Base-by-base conservation (phyloP, 2,113 vertebrate genomes). In the Anthoscopus minutus region DNA sequence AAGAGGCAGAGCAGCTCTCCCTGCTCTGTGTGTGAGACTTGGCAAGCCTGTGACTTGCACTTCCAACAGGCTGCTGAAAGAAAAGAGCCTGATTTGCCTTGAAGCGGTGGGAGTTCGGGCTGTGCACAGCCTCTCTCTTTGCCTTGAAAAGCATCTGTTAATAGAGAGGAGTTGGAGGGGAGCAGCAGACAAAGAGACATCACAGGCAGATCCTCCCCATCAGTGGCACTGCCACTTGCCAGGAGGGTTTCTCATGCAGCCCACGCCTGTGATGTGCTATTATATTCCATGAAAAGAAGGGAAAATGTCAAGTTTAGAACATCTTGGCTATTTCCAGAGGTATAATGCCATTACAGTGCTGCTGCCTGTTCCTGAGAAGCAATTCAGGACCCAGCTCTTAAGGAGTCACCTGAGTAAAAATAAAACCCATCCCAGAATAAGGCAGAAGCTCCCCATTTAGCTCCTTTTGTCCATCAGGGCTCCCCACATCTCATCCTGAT, bases 91-190 rank as follows among this genome's bases (percentile, higher is more conserved):
- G 4, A 0, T 62, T 86, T 80, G 54, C 95, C 88, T 90, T 91
- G 88, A 94, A 88, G 76, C 3, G 0, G 91, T 70, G 79, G 88
- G 91, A 92, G 80, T n/a, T 66, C 3, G 15, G 72, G 44, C 40
- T 73, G 21, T 8, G 27, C 9, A 13, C 64, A 64, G 60, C 81
- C 88, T 79, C 69, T 38, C 61, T 77, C 71, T 15, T 91, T 78
- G 40, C 69, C 83, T 48, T 93, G 57, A 94, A 95, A 95, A 83
- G 76, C 82, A 8, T 50, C 91, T 74, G 37, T 60, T 91, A 92
- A 71, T 65, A 83, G 78, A 80, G 66, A n/a, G 89, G 78, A 92
- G 77, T 80, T 78, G 69, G 83, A 95, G 56, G 57, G 70, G 69
- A 92, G 81, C 73, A 72, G 91, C 61, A 85, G 81, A 72, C 78